Evolutionary conservation across 1,140 invertebrate genomes (phyloP).

Genomic region (Andricus grossulariae): DNA sequence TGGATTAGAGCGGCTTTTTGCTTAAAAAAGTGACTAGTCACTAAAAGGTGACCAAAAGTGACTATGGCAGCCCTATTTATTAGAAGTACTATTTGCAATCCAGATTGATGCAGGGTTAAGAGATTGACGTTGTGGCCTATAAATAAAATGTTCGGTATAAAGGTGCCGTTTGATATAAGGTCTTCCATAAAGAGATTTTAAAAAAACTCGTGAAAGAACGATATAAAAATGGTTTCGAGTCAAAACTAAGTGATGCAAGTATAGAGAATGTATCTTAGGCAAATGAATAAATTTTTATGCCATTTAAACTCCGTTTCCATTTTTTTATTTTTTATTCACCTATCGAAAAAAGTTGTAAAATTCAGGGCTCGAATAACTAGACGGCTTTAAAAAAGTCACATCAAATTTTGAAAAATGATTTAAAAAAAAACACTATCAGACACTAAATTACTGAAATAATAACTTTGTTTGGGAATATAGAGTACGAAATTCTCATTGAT

Average conservation of each 20-base stretch:
- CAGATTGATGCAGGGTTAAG: constrained; percentile 29
- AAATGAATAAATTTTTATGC: constrained; percentile 54
- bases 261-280: constrained; percentile 36
- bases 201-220: constrained; percentile 48
- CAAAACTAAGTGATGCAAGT: not conserved
- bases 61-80: not conserved
- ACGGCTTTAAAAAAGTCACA: no score
- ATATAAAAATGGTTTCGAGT: constrained; percentile 25
- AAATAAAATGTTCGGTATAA: constrained; percentile 43
- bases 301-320: constrained; percentile 40
- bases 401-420: no score
- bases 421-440: no score
- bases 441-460: no score
- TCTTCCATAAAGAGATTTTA: constrained; percentile 55
- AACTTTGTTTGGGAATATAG: no score
- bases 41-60: no score
- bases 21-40: no score
- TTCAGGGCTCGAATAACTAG: no score
- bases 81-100: constrained; percentile 8
- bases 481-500: no score
- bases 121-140: constrained; percentile 45
- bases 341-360: no score
- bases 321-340: no score
- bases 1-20: no score
- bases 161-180: constrained; percentile 58